A percentile compares a stretch with the other conserved stretches of the same genome.
These are phyloP conservation scores for Drosophila dunni DNA, from an alignment of 1,140 invertebrate species.

Conservation along the genomic window DNA sequence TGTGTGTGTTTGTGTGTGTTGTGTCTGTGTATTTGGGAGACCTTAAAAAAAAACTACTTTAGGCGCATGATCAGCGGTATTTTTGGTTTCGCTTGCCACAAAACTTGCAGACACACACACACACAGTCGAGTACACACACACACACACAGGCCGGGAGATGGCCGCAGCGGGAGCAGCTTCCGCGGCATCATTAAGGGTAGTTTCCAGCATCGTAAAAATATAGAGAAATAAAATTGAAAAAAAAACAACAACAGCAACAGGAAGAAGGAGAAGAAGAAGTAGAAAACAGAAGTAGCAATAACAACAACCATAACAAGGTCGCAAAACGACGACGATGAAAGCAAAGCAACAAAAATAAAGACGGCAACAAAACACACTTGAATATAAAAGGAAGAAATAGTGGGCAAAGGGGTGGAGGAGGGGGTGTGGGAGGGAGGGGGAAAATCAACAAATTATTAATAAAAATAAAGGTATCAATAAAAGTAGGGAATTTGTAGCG, in stretches of 20 bases:
- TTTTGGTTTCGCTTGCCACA: conserved; percentile 34
- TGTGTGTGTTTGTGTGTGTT: conserved; percentile 15
- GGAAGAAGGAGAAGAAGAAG: conserved; percentile 4
- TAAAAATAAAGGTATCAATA: conserved; percentile 1
- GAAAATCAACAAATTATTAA: conserved; percentile 50
- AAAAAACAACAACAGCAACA: conserved; percentile 51
- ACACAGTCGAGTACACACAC: conserved; percentile 23
- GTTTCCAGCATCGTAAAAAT: conserved; percentile 80
- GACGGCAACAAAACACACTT: conserved; percentile 34
- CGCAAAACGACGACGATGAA: conserved; percentile 51
- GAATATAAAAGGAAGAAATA: conserved; percentile 49
- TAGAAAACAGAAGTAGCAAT: conserved; percentile 16
- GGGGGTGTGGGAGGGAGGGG: conserved; percentile 37
- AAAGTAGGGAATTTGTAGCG: neutral
- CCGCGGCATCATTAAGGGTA: conserved; percentile 78
- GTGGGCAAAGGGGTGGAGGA: conserved; percentile 69
- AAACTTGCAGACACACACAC: conserved; percentile 30
- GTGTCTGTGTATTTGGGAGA: conserved; percentile 12
- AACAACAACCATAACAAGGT: conserved; percentile 46
- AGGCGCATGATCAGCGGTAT: conserved; percentile 54
- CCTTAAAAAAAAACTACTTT: conserved; percentile 49
- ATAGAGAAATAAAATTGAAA: conserved; percentile 82
- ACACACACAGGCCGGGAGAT: conserved; percentile 7
- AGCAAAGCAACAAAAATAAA: conserved; percentile 40
- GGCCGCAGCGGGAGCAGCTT: conserved; percentile 57